These are phyloP conservation scores for Spatula versicolor DNA, from an alignment of 2,797 vertebrate genomes.

Conservation along the genomic window DNA sequence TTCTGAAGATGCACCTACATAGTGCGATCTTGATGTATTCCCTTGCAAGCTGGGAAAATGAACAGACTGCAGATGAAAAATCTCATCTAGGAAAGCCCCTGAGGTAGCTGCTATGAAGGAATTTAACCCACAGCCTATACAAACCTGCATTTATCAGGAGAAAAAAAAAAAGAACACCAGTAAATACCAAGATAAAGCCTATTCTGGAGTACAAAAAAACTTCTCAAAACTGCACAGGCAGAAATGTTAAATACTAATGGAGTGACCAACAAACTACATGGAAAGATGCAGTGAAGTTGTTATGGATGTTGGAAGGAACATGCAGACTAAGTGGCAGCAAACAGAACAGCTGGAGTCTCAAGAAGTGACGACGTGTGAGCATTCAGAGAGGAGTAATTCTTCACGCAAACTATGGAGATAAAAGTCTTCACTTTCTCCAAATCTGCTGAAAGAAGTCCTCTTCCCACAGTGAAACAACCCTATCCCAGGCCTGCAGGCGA, in stretches of 20 bases:
- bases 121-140: background rate
- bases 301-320: background rate
- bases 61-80: background rate
- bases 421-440: background rate
- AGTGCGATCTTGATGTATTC: background rate
- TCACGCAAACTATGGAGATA: background rate
- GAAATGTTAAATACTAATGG: background rate
- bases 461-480: background rate
- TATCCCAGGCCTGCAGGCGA: background rate
- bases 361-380: background rate
- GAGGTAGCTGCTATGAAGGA: background rate
- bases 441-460: background rate
- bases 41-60: background rate
- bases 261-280: background rate
- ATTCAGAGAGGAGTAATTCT: background rate
- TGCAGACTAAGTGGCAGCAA: background rate
- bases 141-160: background rate
- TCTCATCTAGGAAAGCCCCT: background rate
- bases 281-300: background rate
- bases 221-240: background rate
- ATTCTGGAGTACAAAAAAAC: background rate
- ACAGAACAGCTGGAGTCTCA: background rate
- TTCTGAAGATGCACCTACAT: fast-evolving
- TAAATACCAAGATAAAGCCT: background rate
- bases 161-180: background rate